Conservation (phyloP, 2,888 invertebrate genomes). For the Merodon equestris region DNA sequence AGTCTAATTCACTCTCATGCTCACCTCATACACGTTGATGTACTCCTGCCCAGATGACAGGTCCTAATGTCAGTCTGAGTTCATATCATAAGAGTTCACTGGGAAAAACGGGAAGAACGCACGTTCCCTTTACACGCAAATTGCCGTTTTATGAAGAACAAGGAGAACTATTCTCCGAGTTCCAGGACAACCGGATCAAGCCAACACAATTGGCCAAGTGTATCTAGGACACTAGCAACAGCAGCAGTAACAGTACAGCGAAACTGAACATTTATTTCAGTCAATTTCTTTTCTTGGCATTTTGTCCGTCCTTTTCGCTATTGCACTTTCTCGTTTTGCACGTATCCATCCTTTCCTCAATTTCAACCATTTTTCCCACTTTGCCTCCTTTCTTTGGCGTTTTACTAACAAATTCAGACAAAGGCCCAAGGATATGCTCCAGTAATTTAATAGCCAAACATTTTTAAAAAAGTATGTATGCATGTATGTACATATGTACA, state of each 20-base stretch:
- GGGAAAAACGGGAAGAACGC: conserved; percentile 38
- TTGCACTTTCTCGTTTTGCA: too few relatives aligned
- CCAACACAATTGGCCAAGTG: conserved; percentile 23
- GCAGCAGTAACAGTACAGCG: conserved; percentile 21
- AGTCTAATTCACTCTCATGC: neutral
- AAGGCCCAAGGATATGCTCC: conserved; percentile 65
- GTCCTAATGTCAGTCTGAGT: conserved; percentile 16
- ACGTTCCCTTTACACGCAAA: conserved; percentile 45
- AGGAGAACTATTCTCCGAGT: conserved; percentile 51
- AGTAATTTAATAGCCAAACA: conserved; percentile 68
- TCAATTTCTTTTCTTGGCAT: conserved; percentile 61
- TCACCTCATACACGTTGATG: too few relatives aligned
- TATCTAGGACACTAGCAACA: neutral
- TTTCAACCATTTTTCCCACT: conserved; percentile 5
- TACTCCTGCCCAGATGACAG: neutral
- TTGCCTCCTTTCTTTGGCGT: neutral
- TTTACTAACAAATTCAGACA: conserved; percentile 42
- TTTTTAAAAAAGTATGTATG: conserved; percentile 63
- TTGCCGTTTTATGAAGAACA: conserved; percentile 63
- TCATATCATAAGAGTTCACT: conserved; percentile 35
- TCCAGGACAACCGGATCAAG: conserved; percentile 45
- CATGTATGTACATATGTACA: too few relatives aligned
- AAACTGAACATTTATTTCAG: conserved; percentile 63
- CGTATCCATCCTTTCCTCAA: too few relatives aligned
- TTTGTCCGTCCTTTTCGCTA: conserved; percentile 51